A percentile compares a stretch with the other conserved stretches of the same genome.
Conservation (phyloP, 64 coral and sea anemone species). For the Stylophora pistillata region DNA sequence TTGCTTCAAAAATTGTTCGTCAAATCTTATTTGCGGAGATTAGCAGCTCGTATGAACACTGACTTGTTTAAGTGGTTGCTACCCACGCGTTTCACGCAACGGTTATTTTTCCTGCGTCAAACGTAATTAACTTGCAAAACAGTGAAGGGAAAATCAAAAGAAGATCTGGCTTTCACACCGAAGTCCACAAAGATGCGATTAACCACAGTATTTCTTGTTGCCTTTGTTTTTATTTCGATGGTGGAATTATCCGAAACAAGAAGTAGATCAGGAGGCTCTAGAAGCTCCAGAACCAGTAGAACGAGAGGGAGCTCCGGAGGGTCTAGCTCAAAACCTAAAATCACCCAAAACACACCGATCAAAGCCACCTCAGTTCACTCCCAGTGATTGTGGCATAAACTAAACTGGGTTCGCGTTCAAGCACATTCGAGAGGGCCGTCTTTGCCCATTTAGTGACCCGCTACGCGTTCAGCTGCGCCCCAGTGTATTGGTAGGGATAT, state of each 20-base stretch:
- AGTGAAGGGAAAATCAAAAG: no score
- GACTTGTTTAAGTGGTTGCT: no score
- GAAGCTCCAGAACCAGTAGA: neutral
- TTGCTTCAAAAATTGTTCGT: no score
- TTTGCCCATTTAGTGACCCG: neutral
- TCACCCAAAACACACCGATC: conserved; percentile 7
- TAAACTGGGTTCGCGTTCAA: neutral
- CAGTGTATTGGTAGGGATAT: neutral
- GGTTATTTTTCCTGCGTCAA: no score
- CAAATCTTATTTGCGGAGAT: no score
- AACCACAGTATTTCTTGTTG: neutral
- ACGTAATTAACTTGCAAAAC: no score
- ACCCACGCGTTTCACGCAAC: no score
- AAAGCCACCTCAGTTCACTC: neutral
- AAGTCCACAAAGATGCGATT: neutral
- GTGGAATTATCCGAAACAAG: neutral
- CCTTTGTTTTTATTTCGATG: neutral
- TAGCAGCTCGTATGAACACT: no score
- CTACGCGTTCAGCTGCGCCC: neutral
- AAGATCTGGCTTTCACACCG: neutral
- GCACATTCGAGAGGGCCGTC: no score
- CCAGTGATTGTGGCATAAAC: conserved; percentile 2
- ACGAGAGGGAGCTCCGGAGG: neutral
- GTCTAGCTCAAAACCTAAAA: neutral
- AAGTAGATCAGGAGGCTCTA: neutral